Evolutionary conservation across 2,113 vertebrate species (phyloP).

Genomic region (Peromyscus polionotus): DNA sequence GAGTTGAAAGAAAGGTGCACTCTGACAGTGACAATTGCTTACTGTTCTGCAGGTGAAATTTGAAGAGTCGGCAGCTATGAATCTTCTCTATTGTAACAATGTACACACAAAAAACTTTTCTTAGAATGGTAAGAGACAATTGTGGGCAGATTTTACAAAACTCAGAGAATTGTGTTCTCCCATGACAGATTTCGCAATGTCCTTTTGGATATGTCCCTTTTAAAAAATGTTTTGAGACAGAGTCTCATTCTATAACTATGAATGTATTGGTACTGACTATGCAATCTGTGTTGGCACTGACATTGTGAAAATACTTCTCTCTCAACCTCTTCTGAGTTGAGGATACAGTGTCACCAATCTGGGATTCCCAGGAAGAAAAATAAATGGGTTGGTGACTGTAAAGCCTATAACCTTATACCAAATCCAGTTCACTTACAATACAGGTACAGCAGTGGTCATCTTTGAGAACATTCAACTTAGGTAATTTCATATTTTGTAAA

Average conservation of each 20-base stretch:
- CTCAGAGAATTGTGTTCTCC: not conserved
- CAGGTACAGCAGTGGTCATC: not conserved
- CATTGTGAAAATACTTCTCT: not conserved
- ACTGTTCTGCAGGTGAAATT: not conserved
- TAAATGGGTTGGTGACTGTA: not conserved
- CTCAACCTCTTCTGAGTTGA: not conserved
- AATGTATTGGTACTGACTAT: not conserved
- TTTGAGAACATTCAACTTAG: not conserved
- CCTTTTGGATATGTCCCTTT: not conserved
- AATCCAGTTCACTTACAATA: not conserved
- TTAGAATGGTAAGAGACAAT: not conserved
- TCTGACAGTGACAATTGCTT: not conserved
- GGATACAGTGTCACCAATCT: not conserved
- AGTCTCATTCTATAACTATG: not conserved
- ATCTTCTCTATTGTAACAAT: not conserved
- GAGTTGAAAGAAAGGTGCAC: not conserved
- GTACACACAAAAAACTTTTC: not conserved
- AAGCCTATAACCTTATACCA: not conserved
- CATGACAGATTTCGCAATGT: not conserved
- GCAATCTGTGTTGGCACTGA: no score
- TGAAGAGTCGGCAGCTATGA: not conserved
- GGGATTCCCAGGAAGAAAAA: not conserved
- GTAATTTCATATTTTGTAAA: not conserved
- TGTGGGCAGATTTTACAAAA: not conserved
- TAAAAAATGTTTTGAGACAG: not conserved